Evolutionary conservation across 2,113 vertebrate species (phyloP), one percentile per base, ranked within the genome.

Genomic region (Anarrhichthys ocellatus): DNA sequence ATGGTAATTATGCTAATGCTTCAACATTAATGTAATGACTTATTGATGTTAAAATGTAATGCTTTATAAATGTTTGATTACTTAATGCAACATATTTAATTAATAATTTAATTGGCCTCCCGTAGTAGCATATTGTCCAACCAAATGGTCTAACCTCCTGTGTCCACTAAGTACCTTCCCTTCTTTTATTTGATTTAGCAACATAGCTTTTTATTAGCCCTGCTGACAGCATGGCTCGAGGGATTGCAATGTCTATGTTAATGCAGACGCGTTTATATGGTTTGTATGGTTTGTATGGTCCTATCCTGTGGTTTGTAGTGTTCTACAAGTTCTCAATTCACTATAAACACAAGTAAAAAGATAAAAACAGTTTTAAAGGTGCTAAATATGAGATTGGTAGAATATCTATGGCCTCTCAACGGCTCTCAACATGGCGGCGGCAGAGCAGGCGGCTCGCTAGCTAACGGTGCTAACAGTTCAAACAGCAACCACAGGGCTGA

Each of bases 31-130:
- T 42, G 2, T 38, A 14, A 32, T 86, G 0, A 71, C 58, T 83
- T 76, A 89, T 87, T 86, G 1, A 89, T 88, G 13, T 64, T 63
- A 46, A 76, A 71, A 86, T 79, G 9, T 50, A 58, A 84, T 36
- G 27, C 14, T 77, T 84, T 65, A 87, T 91, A 64, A 36, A 91
- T 87, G 18, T 83, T 70, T 73, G 7, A 82, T 76, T 42, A 11
- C 52, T 54, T 64, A 80, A 85, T 88, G 82, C 80, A 70, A 67
- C 24, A 67, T 50, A 8, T 34, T 87, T 20, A n/a, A 63, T 84
- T 67, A 76, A 83, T 91, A 50, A 85, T 88, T 90, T 0, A 71
- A 73, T 62, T 27, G 67, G 18, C 13, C 48, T 78, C 29, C 38
- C 73, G 54, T 64, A 32, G 54, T 61, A 38, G 11, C 62, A 68